phyloP scores from a whole-genome alignment of 2,797 vertebrate genomes.

The Heterohyrax brucei region DNA sequence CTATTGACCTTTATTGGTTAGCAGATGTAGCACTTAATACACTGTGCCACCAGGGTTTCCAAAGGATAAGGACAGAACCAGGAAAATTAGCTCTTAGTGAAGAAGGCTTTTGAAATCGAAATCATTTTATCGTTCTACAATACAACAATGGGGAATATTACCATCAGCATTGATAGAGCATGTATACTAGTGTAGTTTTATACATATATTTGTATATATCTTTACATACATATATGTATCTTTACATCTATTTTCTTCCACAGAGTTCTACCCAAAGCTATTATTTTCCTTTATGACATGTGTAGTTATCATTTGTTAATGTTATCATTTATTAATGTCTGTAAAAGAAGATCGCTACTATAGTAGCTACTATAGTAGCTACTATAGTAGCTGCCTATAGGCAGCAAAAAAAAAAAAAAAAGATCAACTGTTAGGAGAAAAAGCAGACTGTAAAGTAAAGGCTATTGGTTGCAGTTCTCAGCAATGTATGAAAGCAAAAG shows the following conservation, averaged over 20 bases:
- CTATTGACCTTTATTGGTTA: too few species aligned
- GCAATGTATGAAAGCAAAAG: not conserved
- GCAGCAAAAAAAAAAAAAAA: not conserved
- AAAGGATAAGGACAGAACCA: not conserved
- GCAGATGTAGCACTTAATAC: too few species aligned
- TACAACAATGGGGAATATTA: not conserved
- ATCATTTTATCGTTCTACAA: slow-evolving; percentile 10
- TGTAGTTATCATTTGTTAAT: not conserved
- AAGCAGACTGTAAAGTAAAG: not conserved
- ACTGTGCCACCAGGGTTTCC: too few species aligned
- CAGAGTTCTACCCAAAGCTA: not conserved
- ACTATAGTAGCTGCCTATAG: too few species aligned
- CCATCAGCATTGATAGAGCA: not conserved
- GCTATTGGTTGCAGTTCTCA: not conserved
- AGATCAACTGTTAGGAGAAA: not conserved
- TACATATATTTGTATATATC: not conserved
- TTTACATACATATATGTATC: too few species aligned
- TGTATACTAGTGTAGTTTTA: not conserved
- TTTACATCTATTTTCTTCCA: not conserved
- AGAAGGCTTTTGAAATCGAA: not conserved
- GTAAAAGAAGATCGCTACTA: not conserved
- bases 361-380: too few species aligned
- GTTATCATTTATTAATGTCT: not conserved
- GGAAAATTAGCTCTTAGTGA: not conserved
- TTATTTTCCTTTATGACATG: slow-evolving; percentile 21